Percentiles rank a stretch among this genome's conserved stretches.
phyloP scores from a whole-genome alignment of 92 coral and sea anemone species.

The Porites evermanni region DNA sequence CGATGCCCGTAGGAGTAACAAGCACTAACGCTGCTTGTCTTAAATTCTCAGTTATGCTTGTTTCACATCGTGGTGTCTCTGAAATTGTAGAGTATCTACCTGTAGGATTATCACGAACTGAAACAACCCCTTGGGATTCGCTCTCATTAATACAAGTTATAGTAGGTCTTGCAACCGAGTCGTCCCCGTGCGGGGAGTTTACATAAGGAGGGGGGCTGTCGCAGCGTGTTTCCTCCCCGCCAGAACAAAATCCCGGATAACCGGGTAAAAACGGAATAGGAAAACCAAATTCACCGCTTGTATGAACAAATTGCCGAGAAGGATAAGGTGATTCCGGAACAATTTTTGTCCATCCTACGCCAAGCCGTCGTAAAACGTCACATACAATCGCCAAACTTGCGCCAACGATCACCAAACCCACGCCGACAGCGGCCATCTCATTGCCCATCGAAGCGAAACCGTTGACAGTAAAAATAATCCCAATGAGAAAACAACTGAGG shows the following conservation, averaged over 20 bases:
- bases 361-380: conserved; percentile 34
- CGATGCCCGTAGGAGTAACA: neutral
- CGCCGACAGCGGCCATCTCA: conserved; percentile 54
- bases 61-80: neutral
- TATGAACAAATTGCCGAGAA: neutral
- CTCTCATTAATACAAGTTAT: conserved; percentile 7
- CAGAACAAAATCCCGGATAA: conserved; percentile 38
- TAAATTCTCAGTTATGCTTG: neutral
- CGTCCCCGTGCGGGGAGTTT: neutral
- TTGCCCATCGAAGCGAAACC: conserved; percentile 31
- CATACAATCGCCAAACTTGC: conserved; percentile 41
- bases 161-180: neutral
- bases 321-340: neutral
- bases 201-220: conserved; percentile 28
- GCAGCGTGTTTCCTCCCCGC: neutral
- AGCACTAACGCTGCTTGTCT: neutral
- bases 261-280: conserved; percentile 41
- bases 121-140: neutral
- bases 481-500: conserved; percentile 33
- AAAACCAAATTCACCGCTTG: neutral
- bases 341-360: conserved; percentile 39
- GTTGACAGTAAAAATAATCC: conserved; percentile 31
- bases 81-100: too few relatives aligned
- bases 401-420: conserved; percentile 44
- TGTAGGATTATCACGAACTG: neutral